Conservation (phyloP, 2,888 invertebrate genomes). For the Diabrotica balteata region DNA sequence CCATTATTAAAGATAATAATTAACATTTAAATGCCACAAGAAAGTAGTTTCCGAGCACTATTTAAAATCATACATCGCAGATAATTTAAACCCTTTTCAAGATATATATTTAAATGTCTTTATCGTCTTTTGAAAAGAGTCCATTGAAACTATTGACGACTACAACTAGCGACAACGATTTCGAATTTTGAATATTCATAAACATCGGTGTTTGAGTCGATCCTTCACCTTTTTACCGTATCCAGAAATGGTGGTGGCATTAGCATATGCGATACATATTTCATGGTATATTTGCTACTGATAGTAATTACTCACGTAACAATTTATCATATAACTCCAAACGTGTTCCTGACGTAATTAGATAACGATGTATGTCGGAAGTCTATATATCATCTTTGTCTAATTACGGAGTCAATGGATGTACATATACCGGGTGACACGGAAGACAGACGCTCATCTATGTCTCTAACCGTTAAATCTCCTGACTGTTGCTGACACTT, state of each 20-base stretch:
- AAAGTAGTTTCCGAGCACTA: too few species aligned
- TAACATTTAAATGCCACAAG: too few species aligned
- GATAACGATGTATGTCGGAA: constrained; percentile 40
- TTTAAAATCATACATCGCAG: too few species aligned
- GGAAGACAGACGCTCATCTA: constrained; percentile 12
- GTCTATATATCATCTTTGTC: constrained; percentile 38
- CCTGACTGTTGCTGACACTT: neutral
- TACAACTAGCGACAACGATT: neutral
- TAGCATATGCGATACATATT: constrained; percentile 41
- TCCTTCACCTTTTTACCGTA: constrained; percentile 33
- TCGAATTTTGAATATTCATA: constrained; percentile 9
- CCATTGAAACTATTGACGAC: too few species aligned
- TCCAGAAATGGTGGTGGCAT: constrained; percentile 29
- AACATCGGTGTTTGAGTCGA: constrained; percentile 15
- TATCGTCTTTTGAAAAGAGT: too few species aligned
- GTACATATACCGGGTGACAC: constrained; percentile 21
- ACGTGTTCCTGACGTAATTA: constrained; percentile 41
- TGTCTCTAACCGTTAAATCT: neutral
- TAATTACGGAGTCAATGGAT: constrained; percentile 37
- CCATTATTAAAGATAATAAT: too few species aligned
- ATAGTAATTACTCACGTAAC: constrained; percentile 41
- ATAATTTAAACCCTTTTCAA: too few species aligned
- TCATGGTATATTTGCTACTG: constrained; percentile 41
- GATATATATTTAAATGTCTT: too few species aligned
- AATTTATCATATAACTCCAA: constrained; percentile 40